These are phyloP conservation scores for Xenops minutus DNA, from an alignment of 2,797 vertebrate genomes.

Conservation along the genomic window DNA sequence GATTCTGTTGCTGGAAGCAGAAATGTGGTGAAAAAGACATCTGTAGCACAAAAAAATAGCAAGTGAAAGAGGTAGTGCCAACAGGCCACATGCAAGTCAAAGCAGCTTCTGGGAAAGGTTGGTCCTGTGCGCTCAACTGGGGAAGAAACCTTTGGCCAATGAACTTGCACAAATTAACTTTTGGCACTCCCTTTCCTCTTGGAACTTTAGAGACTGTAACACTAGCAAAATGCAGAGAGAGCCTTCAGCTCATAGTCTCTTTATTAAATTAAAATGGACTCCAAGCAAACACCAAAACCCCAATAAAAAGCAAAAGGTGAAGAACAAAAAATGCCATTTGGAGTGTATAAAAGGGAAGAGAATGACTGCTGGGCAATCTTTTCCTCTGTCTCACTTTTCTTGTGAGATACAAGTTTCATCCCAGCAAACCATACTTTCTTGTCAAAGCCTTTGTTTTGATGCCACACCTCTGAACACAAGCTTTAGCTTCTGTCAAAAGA, in stretches of 20 bases:
- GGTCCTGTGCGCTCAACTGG: background rate
- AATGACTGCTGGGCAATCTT: background rate
- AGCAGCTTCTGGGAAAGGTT: background rate
- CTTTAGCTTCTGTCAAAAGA: background rate
- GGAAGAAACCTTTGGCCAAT: background rate
- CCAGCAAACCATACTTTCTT: background rate
- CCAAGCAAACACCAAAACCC: background rate
- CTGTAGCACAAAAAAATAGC: background rate
- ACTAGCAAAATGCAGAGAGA: background rate
- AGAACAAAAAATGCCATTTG: background rate
- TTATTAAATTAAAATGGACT: background rate
- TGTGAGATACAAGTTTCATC: background rate
- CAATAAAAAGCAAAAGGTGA: background rate
- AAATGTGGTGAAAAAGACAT: background rate
- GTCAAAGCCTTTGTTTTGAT: background rate
- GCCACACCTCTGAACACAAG: background rate
- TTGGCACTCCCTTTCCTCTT: background rate
- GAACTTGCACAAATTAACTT: slow-evolving; percentile 2
- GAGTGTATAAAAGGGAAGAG: background rate
- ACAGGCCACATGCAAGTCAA: background rate
- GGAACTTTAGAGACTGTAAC: background rate
- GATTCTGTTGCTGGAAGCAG: background rate
- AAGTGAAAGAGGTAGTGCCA: background rate
- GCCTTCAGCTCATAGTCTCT: background rate
- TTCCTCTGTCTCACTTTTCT: background rate